These are phyloP conservation scores for Antennarius striatus DNA, from an alignment of 2,113 vertebrate genomes.

Conservation along the genomic window DNA sequence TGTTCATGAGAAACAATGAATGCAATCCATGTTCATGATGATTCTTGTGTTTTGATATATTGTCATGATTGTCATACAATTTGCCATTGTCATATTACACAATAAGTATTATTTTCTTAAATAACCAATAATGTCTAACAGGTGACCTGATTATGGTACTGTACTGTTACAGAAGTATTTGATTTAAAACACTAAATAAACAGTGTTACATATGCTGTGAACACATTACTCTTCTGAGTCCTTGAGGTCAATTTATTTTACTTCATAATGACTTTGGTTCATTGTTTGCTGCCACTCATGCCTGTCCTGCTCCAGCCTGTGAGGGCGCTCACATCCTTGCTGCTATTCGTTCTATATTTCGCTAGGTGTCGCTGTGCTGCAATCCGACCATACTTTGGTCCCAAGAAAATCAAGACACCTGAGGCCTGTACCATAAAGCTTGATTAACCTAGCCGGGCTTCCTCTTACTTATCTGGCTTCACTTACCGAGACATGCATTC, in stretches of 20 bases:
- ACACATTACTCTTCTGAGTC: neutral
- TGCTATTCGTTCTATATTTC: constrained; percentile 21
- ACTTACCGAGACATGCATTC: too few species aligned
- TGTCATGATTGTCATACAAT: constrained; percentile 2
- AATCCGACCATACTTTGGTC: neutral
- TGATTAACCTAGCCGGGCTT: too few species aligned
- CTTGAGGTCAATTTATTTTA: neutral
- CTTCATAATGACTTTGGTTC: neutral
- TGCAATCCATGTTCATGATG: constrained; percentile 22
- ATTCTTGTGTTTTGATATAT: neutral
- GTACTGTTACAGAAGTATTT: constrained; percentile 3
- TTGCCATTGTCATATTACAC: neutral
- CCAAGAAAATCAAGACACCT: too few species aligned
- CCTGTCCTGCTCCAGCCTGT: neutral
- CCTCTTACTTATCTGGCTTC: too few species aligned
- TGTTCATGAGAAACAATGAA: constrained; percentile 22
- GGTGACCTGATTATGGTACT: constrained; percentile 21
- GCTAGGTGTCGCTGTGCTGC: constrained; percentile 54
- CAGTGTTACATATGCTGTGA: constrained; percentile 6
- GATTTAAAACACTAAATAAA: constrained; percentile 55
- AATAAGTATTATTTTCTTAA: neutral
- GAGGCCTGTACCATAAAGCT: too few species aligned
- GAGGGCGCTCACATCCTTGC: neutral
- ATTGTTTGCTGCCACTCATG: neutral
- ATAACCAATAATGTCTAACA: constrained; percentile 21